Evolutionary conservation across 2,797 vertebrate genomes (phyloP).

Genomic region (Liparis tanakae): DNA sequence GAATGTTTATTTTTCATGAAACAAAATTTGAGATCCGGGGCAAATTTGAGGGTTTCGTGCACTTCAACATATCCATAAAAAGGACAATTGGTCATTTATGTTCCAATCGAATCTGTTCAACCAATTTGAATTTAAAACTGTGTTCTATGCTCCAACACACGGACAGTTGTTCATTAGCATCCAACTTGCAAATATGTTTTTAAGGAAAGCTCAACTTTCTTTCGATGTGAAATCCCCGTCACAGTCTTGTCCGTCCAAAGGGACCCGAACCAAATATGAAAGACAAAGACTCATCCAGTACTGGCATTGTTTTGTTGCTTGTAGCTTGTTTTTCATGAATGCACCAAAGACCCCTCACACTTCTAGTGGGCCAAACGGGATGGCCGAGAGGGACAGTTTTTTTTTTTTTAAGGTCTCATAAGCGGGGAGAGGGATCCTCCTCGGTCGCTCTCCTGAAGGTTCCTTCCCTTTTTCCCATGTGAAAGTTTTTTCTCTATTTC

Average conservation of each 20-base stretch:
- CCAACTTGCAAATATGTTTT: conserved; percentile 1
- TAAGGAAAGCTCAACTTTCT: background rate
- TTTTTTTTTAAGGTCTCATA: background rate
- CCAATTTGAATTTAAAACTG: background rate
- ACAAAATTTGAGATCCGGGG: background rate
- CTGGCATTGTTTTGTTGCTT: background rate
- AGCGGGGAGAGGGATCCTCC: too few species aligned
- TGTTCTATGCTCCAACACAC: background rate
- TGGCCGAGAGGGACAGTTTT: too few species aligned
- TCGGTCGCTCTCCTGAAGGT: too few species aligned
- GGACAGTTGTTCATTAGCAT: conserved; percentile 1
- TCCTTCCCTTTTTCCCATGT: too few species aligned
- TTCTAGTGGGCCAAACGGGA: background rate
- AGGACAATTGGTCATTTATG: background rate
- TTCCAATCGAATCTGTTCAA: conserved; percentile 9
- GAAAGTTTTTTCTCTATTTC: too few species aligned
- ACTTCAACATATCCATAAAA: conserved; percentile 10
- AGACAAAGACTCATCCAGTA: conserved; percentile 6
- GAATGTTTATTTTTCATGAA: background rate
- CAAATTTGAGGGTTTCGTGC: background rate
- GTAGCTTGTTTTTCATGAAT: conserved; percentile 1
- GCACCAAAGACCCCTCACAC: background rate
- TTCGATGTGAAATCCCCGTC: conserved; percentile 11
- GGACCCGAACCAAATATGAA: background rate
- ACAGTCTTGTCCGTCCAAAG: background rate